Percentiles rank a stretch among this genome's conserved stretches.
Conservation (phyloP, 2,797 vertebrate species). For the Carcharodon carcharias region DNA sequence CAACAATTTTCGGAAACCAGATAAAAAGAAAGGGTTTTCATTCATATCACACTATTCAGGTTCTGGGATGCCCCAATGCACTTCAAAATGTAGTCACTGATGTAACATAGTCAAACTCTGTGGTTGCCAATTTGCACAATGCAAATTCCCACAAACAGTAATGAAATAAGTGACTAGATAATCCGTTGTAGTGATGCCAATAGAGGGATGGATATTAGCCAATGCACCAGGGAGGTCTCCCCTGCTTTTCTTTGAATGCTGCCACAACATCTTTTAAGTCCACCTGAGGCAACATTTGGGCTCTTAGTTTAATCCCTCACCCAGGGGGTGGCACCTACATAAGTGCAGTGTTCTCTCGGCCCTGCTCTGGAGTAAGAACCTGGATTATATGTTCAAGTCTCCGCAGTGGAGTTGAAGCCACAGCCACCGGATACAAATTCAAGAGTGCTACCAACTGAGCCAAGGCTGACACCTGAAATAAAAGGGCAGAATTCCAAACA, state of each 20-base stretch:
- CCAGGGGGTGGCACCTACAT: neutral
- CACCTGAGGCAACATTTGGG: neutral
- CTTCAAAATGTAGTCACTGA: neutral
- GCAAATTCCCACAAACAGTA: neutral
- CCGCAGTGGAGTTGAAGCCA: neutral
- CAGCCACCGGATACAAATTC: neutral
- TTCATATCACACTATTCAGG: neutral
- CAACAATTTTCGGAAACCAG: neutral
- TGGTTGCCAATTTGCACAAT: neutral
- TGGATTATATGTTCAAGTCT: neutral
- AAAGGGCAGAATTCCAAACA: neutral
- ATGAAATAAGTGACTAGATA: neutral
- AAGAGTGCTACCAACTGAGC: neutral
- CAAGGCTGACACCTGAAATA: neutral
- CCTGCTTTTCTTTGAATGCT: neutral
- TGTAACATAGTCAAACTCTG: neutral
- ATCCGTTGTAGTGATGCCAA: neutral
- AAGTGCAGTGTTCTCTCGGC: neutral
- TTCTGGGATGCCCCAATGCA: neutral
- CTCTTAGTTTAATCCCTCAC: neutral
- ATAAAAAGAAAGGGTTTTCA: neutral
- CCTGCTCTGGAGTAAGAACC: neutral
- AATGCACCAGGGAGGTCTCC: neutral
- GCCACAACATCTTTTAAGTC: neutral
- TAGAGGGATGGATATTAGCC: neutral